Evolutionary conservation across 2,797 vertebrate genomes (phyloP).

Genomic region (Nyctalus aviator): DNA sequence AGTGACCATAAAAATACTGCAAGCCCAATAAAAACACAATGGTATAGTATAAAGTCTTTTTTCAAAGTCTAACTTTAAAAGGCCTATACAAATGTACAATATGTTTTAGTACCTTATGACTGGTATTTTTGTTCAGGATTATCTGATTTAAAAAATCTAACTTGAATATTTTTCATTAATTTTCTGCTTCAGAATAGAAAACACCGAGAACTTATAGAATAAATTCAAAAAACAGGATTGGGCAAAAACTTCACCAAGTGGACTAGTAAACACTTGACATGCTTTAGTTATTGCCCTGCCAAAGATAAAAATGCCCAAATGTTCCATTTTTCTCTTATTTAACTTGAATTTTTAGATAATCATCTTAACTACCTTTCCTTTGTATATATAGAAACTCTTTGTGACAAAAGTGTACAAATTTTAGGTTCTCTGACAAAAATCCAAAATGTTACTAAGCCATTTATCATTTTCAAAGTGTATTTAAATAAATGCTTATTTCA

Average conservation of each 20-base stretch:
- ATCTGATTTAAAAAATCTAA: conserved; percentile 60
- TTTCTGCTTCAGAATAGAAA: conserved; percentile 61
- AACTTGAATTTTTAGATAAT: conserved; percentile 59
- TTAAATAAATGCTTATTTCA: conserved; percentile 71
- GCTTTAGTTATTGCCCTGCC: conserved; percentile 37
- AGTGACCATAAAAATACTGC: conserved; percentile 68
- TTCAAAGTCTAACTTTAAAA: conserved; percentile 69
- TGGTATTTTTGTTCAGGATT: conserved; percentile 52
- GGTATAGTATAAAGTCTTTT: conserved; percentile 58
- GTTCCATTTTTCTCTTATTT: conserved; percentile 26
- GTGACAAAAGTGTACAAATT: conserved; percentile 32
- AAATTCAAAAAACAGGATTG: conserved; percentile 45
- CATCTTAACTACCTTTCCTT: conserved; percentile 39
- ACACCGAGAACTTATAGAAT: conserved; percentile 13
- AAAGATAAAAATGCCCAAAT: conserved; percentile 52
- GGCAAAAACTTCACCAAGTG: conserved; percentile 59
- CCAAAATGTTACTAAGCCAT: conserved; percentile 25
- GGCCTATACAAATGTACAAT: conserved; percentile 52
- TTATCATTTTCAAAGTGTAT: conserved; percentile 58
- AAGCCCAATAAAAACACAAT: conserved; percentile 69
- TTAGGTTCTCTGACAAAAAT: conserved; percentile 63
- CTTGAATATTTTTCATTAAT: conserved; percentile 58
- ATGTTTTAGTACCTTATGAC: not conserved
- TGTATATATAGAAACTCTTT: conserved; percentile 39
- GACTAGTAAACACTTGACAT: not conserved